phyloP scores from a whole-genome alignment of 2,797 vertebrate genomes.

The Poecilia wingei region DNA sequence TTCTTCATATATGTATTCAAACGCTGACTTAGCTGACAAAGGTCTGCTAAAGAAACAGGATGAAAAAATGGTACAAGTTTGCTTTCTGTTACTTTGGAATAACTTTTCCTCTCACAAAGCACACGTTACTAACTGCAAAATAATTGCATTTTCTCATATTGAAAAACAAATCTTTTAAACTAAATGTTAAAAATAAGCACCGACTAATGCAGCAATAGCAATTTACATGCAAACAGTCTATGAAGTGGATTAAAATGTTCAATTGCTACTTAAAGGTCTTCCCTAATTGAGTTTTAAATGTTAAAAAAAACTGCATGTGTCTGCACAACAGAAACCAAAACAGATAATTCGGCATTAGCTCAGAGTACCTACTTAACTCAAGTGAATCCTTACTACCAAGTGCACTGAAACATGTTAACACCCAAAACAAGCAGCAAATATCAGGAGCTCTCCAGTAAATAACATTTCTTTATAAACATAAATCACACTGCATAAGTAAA shows the following conservation, averaged over 20 bases:
- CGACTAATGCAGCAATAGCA: neutral
- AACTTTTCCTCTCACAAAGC: neutral
- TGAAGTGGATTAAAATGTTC: neutral
- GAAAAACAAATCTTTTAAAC: neutral
- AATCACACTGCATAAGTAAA: constrained; percentile 7
- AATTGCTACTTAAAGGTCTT: neutral
- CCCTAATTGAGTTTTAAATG: constrained; percentile 2
- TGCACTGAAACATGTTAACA: neutral
- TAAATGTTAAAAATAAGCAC: neutral
- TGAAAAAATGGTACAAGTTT: too few relatives aligned
- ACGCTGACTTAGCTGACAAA: neutral
- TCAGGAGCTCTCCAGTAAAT: neutral
- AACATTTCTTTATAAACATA: constrained; percentile 6
- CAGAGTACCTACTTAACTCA: neutral
- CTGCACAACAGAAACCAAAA: constrained; percentile 8
- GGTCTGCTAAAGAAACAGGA: neutral
- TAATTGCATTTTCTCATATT: neutral
- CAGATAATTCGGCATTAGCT: neutral
- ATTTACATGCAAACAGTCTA: neutral
- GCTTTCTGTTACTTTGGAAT: neutral
- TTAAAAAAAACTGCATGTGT: neutral
- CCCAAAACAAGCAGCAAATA: neutral
- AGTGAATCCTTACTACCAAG: neutral
- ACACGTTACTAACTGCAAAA: neutral
- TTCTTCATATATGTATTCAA: neutral